phyloP scores from a whole-genome alignment of 2,113 vertebrate genomes.

The Phalacrocorax aristotelis region DNA sequence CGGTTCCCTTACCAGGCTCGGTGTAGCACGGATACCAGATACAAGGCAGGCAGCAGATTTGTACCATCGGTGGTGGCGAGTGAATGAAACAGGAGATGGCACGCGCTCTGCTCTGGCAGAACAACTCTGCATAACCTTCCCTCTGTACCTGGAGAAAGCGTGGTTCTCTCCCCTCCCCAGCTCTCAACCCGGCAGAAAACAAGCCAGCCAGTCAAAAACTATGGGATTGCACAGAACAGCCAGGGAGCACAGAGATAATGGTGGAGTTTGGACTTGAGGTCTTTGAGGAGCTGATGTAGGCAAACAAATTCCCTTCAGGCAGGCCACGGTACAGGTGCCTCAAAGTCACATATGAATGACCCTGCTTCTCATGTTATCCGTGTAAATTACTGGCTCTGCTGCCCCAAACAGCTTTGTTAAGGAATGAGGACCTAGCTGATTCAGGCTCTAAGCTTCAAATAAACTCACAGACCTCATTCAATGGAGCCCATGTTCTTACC shows the following conservation, averaged over 20 bases:
- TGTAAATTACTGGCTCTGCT: neutral
- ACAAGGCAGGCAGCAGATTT: neutral
- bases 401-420: neutral
- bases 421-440: neutral
- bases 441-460: neutral
- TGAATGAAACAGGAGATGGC: neutral
- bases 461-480: neutral
- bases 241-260: neutral
- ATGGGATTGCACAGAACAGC: neutral
- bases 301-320: neutral
- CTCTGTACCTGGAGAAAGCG: neutral
- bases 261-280: neutral
- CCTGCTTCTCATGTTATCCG: neutral
- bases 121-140: neutral
- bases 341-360: neutral
- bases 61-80: neutral
- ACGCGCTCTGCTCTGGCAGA: neutral
- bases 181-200: too few relatives aligned
- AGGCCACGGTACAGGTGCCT: neutral
- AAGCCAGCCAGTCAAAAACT: too few relatives aligned
- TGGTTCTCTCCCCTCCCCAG: neutral
- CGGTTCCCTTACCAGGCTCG: neutral
- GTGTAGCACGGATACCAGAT: neutral
- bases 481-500: neutral
- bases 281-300: neutral